Conservation (phyloP, 2,113 vertebrate species). For the Sphaerodactylus townsendi region DNA sequence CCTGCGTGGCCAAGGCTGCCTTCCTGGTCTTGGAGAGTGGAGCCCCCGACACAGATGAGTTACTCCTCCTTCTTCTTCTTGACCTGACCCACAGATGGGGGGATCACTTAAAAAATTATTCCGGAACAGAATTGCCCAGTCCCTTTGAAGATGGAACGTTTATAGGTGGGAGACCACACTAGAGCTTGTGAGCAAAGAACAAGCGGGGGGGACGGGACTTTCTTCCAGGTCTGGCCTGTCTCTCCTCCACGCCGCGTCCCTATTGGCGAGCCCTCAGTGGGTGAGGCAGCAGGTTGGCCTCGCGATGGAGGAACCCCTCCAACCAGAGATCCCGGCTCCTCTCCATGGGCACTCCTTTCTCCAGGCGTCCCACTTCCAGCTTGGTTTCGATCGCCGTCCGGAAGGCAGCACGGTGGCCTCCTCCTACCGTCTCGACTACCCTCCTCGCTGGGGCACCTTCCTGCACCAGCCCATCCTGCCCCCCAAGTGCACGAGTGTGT, state of each 20-base stretch:
- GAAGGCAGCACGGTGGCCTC: neutral
- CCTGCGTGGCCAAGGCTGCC: neutral
- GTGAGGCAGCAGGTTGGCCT: neutral
- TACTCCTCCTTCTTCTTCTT: neutral
- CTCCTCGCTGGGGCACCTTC: neutral
- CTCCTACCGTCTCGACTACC: neutral
- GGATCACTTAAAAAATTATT: too few relatives aligned
- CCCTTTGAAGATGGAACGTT: neutral
- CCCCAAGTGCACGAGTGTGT: neutral
- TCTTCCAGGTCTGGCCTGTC: too few relatives aligned
- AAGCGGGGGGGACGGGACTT: neutral
- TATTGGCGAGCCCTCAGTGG: neutral
- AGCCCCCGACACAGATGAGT: neutral
- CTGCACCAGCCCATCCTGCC: neutral
- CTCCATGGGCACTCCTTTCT: neutral
- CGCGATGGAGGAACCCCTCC: neutral
- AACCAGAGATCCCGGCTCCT: neutral
- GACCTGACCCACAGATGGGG: too few relatives aligned
- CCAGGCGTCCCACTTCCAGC: slow-evolving; percentile 7
- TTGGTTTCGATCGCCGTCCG: neutral
- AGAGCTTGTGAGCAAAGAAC: too few relatives aligned
- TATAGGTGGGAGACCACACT: neutral
- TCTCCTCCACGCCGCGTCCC: too few relatives aligned
- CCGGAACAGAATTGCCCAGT: too few relatives aligned
- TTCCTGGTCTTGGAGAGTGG: neutral